phyloP scores from a whole-genome alignment of 2,113 vertebrate species.

The Chamaetylas fuelleborni region DNA sequence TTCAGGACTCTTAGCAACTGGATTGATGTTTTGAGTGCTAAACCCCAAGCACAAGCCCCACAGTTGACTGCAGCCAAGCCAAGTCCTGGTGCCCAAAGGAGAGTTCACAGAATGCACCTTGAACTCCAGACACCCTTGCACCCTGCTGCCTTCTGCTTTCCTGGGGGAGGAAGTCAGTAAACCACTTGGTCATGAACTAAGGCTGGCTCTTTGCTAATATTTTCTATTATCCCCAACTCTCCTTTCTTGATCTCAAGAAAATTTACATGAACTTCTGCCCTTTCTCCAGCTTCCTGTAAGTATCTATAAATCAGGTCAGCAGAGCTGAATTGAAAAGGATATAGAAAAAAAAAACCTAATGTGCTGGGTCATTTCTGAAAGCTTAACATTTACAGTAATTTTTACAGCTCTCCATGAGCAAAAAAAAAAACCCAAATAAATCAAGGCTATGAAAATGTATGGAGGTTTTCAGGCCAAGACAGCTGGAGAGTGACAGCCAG shows the following conservation, averaged over 20 bases:
- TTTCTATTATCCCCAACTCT: background rate
- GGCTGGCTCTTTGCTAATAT: background rate
- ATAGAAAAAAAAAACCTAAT: background rate
- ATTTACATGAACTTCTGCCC: background rate
- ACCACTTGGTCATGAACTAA: background rate
- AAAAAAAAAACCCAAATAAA: background rate
- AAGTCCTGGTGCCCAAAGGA: background rate
- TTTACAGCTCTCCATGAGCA: background rate
- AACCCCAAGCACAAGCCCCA: background rate
- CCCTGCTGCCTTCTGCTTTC: conserved; percentile 5
- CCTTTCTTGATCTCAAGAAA: background rate
- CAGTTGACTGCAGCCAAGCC: background rate
- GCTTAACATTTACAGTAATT: background rate
- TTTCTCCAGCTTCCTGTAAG: background rate
- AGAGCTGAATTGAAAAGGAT: background rate
- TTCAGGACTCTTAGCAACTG: background rate
- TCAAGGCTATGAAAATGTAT: background rate
- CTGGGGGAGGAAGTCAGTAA: background rate
- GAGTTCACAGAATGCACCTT: background rate
- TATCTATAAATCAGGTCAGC: background rate
- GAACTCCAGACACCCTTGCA: background rate
- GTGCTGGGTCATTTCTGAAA: background rate
- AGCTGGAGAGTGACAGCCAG: background rate
- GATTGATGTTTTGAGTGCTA: background rate
- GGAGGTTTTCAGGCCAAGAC: background rate